Conservation (phyloP, 2,113 vertebrate genomes). For the Narcine bancroftii region DNA sequence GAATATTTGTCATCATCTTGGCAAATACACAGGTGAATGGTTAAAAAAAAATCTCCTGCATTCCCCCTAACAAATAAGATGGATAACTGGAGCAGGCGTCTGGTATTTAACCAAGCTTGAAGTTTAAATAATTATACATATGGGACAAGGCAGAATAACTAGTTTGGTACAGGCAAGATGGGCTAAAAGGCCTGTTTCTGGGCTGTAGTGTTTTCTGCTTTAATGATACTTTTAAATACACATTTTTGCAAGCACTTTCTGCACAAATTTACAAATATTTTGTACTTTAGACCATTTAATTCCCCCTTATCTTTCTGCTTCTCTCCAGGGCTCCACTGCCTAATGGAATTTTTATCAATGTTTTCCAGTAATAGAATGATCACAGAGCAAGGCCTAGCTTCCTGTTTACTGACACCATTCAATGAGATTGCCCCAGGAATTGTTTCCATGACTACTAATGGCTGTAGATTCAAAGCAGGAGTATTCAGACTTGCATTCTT, state of each 20-base stretch:
- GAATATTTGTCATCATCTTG: not conserved
- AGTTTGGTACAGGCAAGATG: no score
- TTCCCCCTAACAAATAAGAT: not conserved
- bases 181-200: no score
- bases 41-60: not conserved
- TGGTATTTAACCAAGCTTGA: no score
- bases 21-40: not conserved
- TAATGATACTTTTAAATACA: not conserved
- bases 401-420: conserved; percentile 13
- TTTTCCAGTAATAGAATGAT: conserved; percentile 6
- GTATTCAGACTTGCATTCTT: conserved; percentile 15
- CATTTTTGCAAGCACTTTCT: not conserved
- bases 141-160: no score
- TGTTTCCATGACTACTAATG: not conserved
- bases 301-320: not conserved
- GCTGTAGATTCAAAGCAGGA: not conserved
- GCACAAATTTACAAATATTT: not conserved
- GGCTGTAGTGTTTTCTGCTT: no score
- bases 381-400: not conserved
- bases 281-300: not conserved
- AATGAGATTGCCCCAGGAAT: conserved; percentile 7
- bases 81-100: not conserved
- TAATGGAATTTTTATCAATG: conserved; percentile 14
- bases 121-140: not conserved
- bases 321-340: not conserved